These are phyloP conservation scores for Caiman crocodilus DNA, from an alignment of 2,797 vertebrate species.

Conservation along the genomic window DNA sequence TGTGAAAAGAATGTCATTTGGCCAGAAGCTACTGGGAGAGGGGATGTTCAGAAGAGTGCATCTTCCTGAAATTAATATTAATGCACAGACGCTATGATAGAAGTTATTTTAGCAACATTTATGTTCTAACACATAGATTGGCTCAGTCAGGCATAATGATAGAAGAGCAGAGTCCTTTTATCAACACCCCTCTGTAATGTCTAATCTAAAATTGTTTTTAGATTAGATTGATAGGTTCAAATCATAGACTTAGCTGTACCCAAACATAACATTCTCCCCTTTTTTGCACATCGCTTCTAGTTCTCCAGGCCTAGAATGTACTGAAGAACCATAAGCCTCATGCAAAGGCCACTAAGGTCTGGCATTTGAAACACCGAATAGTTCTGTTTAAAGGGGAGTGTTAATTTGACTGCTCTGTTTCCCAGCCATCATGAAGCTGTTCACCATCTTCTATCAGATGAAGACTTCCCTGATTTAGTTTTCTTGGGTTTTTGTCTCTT, in stretches of 20 bases:
- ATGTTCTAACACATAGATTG: not conserved
- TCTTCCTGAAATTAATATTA: not conserved
- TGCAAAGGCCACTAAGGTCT: not conserved
- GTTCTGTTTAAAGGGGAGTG: not conserved
- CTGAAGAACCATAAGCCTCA: not conserved
- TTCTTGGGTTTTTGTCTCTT: not conserved
- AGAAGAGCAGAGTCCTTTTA: not conserved
- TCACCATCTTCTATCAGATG: not conserved
- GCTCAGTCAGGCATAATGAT: not conserved
- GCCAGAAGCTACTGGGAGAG: not conserved
- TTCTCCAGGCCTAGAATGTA: not conserved
- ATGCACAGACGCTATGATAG: not conserved
- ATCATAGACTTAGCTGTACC: not conserved
- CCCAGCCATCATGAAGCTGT: not conserved
- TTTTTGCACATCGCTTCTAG: not conserved
- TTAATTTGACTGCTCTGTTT: not conserved
- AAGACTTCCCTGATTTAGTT: not conserved
- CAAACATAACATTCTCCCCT: not conserved
- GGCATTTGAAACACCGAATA: not conserved
- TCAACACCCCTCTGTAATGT: not conserved
- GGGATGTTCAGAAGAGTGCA: not conserved
- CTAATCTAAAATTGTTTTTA: not conserved
- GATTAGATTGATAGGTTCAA: not conserved
- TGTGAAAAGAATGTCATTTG: conserved; percentile 62
- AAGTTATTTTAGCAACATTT: not conserved